A percentile compares a stretch with the other conserved stretches of the same genome.
Conservation (phyloP, 2,797 vertebrate genomes). For the Liparis tanakae region DNA sequence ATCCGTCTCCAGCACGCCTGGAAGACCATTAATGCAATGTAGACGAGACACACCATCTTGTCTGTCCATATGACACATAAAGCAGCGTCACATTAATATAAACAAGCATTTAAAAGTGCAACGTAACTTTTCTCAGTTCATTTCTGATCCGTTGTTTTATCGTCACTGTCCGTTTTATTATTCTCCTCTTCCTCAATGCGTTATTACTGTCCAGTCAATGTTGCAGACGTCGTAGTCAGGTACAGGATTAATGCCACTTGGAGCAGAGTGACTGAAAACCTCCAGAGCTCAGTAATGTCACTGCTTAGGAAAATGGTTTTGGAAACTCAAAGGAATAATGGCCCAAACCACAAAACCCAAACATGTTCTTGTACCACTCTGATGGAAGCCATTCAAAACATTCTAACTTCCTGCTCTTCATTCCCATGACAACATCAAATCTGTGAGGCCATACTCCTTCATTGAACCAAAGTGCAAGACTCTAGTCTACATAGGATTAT, state of each 20-base stretch:
- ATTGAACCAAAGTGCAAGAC: not conserved
- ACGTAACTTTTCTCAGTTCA: too few relatives aligned
- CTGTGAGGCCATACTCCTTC: not conserved
- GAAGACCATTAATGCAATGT: slow-evolving; percentile 23
- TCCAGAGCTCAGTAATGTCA: not conserved
- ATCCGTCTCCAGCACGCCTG: slow-evolving; percentile 8
- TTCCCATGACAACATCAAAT: not conserved
- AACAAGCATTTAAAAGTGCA: too few relatives aligned
- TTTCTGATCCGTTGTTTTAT: too few relatives aligned
- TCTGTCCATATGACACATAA: slow-evolving; percentile 10
- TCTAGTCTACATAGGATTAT: not conserved
- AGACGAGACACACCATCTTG: slow-evolving; percentile 51
- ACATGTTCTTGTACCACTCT: not conserved
- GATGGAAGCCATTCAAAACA: not conserved
- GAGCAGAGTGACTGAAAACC: too few relatives aligned
- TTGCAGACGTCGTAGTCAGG: too few relatives aligned
- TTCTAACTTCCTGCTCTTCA: not conserved
- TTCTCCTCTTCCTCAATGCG: too few relatives aligned
- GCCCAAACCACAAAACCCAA: not conserved
- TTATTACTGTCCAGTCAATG: too few relatives aligned
- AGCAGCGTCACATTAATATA: too few relatives aligned
- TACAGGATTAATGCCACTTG: too few relatives aligned
- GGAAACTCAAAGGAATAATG: not conserved
- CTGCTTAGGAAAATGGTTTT: not conserved
- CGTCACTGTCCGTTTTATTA: too few relatives aligned